phyloP scores from a whole-genome alignment of 1,140 invertebrate species.

The Procambarus clarkii region DNA sequence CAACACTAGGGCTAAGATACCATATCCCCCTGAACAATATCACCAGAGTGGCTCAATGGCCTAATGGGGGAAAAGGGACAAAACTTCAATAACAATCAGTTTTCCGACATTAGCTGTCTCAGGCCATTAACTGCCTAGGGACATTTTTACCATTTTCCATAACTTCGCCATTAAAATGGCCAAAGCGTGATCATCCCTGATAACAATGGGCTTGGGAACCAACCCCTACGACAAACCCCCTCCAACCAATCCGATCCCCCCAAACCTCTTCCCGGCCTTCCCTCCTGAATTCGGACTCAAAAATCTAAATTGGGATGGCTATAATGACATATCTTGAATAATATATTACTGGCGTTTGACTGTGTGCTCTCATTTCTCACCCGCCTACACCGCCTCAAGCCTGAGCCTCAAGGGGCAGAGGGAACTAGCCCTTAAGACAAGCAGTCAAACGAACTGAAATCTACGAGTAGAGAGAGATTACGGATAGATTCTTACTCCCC shows the following conservation, averaged over 20 bases:
- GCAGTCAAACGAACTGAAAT: constrained; percentile 24
- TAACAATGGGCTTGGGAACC: constrained; percentile 60
- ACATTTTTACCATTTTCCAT: constrained; percentile 64
- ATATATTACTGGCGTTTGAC: constrained; percentile 69
- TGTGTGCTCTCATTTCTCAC: constrained; percentile 68
- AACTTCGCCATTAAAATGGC: constrained; percentile 61
- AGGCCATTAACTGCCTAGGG: constrained; percentile 58
- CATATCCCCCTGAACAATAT: no score
- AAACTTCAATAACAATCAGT: constrained; percentile 57
- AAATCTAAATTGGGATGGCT: constrained; percentile 67
- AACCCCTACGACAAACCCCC: constrained; percentile 24
- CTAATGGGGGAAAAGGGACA: constrained; percentile 7
- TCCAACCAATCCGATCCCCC: not conserved
- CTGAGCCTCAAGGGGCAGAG: not conserved
- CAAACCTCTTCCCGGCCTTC: not conserved
- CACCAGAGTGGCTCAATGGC: no score
- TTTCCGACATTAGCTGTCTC: constrained; percentile 65
- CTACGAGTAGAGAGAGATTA: not conserved
- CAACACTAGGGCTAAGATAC: no score
- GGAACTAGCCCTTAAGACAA: constrained; percentile 11
- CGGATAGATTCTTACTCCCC: constrained; percentile 47
- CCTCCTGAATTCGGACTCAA: constrained; percentile 58
- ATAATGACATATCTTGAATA: constrained; percentile 70
- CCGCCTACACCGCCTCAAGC: constrained; percentile 41
- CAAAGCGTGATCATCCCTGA: constrained; percentile 46